phyloP scores from a whole-genome alignment of 23 tunicate genomes.

The Trididemnum miniatum region DNA sequence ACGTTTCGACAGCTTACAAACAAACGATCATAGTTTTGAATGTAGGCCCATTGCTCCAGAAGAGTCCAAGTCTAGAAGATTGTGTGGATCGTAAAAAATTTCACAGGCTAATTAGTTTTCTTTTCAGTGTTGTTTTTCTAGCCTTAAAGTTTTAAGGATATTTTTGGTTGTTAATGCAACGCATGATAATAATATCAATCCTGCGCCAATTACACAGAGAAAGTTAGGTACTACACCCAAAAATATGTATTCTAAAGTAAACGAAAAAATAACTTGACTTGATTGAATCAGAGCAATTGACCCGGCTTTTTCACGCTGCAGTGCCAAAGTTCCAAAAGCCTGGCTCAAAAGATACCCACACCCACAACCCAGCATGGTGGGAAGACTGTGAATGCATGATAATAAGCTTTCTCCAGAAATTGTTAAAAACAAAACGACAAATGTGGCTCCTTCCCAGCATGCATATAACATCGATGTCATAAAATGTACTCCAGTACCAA shows the following conservation, averaged over 20 bases:
- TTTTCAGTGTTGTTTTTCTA: too few species aligned
- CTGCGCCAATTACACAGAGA: slow-evolving; percentile 22
- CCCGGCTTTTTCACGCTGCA: slow-evolving; percentile 18
- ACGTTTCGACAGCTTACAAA: too few species aligned
- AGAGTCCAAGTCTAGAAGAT: too few species aligned
- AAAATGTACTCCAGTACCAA: slow-evolving; percentile 25
- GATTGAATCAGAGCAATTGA: slow-evolving; percentile 8
- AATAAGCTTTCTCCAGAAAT: not conserved
- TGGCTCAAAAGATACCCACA: not conserved
- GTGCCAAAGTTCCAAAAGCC: slow-evolving; percentile 6
- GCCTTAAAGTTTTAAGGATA: not conserved
- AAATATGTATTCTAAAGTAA: slow-evolving; percentile 1
- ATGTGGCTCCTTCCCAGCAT: not conserved
- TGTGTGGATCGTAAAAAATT: too few species aligned
- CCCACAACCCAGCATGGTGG: not conserved
- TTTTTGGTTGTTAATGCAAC: not conserved
- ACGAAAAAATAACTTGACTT: slow-evolving; percentile 4
- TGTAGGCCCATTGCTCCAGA: too few species aligned
- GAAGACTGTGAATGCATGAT: not conserved
- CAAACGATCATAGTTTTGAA: too few species aligned
- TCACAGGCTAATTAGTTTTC: too few species aligned
- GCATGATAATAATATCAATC: not conserved
- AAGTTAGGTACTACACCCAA: not conserved
- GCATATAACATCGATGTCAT: not conserved
- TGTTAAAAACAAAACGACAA: not conserved